Conservation (phyloP, 2,113 vertebrate species). For the Halcyon malimbica region DNA sequence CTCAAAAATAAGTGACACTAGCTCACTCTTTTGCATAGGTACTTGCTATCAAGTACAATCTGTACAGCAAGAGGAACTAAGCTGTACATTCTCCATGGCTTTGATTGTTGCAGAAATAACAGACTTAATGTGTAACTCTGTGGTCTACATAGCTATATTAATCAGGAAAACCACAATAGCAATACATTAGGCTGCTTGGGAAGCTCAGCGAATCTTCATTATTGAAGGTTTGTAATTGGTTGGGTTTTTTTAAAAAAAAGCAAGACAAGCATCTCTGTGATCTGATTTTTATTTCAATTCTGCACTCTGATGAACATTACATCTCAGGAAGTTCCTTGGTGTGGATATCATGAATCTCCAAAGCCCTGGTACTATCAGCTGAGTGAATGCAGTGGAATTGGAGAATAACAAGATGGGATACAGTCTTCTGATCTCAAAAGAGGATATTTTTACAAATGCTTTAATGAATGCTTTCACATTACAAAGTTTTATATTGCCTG, state of each 20-base stretch:
- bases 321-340: background rate
- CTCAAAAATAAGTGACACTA: background rate
- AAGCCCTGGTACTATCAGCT: background rate
- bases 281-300: background rate
- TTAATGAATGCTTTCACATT: background rate
- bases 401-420: background rate
- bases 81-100: background rate
- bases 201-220: background rate
- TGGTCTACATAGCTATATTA: background rate
- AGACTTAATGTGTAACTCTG: background rate
- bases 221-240: background rate
- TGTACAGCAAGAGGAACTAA: background rate
- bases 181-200: background rate
- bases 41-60: background rate
- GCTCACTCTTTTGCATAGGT: background rate
- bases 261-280: background rate
- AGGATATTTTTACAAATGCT: background rate
- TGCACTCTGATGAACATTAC: background rate
- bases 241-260: background rate
- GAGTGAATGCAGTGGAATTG: background rate
- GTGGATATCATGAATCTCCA: background rate
- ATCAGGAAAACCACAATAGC: background rate
- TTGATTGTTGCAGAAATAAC: background rate
- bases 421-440: background rate
- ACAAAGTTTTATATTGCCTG: background rate